Conservation (phyloP, 2,888 invertebrate species). For the Dicranocentrus wangi region DNA sequence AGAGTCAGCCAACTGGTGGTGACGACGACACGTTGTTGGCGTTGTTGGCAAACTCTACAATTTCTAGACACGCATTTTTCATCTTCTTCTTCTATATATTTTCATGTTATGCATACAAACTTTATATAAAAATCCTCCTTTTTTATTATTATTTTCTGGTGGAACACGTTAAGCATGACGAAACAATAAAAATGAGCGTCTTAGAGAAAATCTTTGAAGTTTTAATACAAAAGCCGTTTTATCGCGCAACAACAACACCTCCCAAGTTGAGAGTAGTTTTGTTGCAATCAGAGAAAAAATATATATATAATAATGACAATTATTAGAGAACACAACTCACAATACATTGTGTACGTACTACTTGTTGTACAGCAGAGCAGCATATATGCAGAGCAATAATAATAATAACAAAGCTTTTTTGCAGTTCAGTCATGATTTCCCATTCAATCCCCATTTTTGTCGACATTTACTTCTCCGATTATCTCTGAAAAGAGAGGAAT, state of each 20-base stretch:
- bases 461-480: conserved; percentile 7
- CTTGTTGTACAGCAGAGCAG: not conserved
- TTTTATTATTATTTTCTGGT: conserved; percentile 19
- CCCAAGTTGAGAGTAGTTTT: conserved; percentile 41
- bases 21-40: too few species aligned
- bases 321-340: not conserved
- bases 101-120: too few species aligned
- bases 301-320: conserved; percentile 39
- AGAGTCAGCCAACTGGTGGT: too few species aligned
- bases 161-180: conserved; percentile 59
- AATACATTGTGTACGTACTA: not conserved
- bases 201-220: conserved; percentile 28
- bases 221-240: conserved; percentile 35
- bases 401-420: conserved; percentile 34
- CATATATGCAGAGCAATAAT: conserved; percentile 31
- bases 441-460: conserved; percentile 28
- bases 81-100: too few species aligned
- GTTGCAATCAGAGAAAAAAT: conserved; percentile 24
- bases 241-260: conserved; percentile 34
- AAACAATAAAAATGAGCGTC: conserved; percentile 60
- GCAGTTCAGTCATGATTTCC: conserved; percentile 54
- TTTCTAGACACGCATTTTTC: too few species aligned
- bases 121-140: conserved; percentile 23
- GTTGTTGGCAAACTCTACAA: too few species aligned
- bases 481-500: not conserved